phyloP scores from a whole-genome alignment of 2,888 invertebrate genomes.

The Chirona hameri region DNA sequence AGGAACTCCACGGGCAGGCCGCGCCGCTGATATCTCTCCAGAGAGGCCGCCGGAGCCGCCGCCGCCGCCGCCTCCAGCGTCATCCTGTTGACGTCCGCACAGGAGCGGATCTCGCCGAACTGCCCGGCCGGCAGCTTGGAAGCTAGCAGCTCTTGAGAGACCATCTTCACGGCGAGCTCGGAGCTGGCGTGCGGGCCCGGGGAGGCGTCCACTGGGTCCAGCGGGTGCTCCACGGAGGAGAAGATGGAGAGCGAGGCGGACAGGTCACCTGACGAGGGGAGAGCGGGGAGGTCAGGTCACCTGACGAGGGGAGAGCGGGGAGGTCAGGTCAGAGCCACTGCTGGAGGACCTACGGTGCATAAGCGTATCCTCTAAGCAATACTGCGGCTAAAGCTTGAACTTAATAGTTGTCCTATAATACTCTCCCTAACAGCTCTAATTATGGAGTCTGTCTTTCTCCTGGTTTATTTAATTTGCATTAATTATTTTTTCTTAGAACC shows the following conservation, averaged over 20 bases:
- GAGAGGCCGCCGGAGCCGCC: conserved; percentile 3
- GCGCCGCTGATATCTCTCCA: conserved; percentile 30
- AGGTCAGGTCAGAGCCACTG: too few relatives aligned
- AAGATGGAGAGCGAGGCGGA: neutral
- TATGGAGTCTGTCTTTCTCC: too few relatives aligned
- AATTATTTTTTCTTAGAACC: too few relatives aligned
- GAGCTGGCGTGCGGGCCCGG: neutral
- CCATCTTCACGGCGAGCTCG: conserved; percentile 35
- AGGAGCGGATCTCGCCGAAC: conserved; percentile 31
- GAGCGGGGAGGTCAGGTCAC: too few relatives aligned
- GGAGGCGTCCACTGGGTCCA: conserved; percentile 25
- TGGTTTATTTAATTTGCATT: too few relatives aligned
- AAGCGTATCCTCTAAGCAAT: too few relatives aligned
- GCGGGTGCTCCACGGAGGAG: conserved; percentile 7
- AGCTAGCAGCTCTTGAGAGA: conserved; percentile 32
- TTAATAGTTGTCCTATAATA: too few relatives aligned
- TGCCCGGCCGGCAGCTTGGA: conserved; percentile 30
- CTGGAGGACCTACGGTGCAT: too few relatives aligned
- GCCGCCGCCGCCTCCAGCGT: conserved; percentile 31
- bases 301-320: neutral
- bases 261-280: neutral
- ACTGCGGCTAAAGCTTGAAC: too few relatives aligned
- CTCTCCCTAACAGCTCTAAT: too few relatives aligned
- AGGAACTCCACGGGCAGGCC: conserved; percentile 28
- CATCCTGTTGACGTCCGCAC: conserved; percentile 35